These are phyloP conservation scores for Batillaria attramentaria DNA, from an alignment of 1,140 invertebrate genomes.

Conservation along the genomic window DNA sequence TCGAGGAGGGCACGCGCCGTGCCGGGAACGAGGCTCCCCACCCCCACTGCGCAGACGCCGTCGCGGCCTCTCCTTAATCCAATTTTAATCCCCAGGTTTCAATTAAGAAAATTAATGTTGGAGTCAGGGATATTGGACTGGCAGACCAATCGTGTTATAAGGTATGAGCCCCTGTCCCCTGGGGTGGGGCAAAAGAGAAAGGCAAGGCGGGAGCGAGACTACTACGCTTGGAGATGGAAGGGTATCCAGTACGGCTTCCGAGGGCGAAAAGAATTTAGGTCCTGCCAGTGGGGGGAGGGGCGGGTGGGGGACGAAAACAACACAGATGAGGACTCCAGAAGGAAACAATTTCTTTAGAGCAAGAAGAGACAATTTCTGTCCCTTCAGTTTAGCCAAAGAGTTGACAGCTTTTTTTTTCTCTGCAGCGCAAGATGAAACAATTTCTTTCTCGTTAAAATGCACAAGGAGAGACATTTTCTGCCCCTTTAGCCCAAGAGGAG, in stretches of 20 bases:
- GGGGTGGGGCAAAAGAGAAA: not conserved
- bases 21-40: constrained; percentile 10
- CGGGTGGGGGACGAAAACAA: not conserved
- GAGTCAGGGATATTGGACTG: constrained; percentile 33
- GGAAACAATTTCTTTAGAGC: too few relatives aligned
- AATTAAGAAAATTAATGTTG: constrained; percentile 38
- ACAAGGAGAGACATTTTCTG: too few relatives aligned
- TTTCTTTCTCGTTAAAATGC: too few relatives aligned
- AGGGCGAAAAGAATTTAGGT: too few relatives aligned
- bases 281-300: not conserved
- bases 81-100: constrained; percentile 37
- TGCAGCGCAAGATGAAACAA: too few relatives aligned
- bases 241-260: too few relatives aligned
- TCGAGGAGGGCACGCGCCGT: not conserved
- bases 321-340: too few relatives aligned
- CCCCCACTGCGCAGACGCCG: constrained; percentile 8
- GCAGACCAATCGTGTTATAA: constrained; percentile 32
- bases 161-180: constrained; percentile 27
- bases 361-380: too few relatives aligned
- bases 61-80: constrained; percentile 30
- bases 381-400: too few relatives aligned
- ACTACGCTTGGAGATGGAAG: too few relatives aligned
- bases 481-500: too few relatives aligned
- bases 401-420: too few relatives aligned
- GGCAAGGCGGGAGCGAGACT: constrained; percentile 14